Evolutionary conservation across 1,140 invertebrate genomes (phyloP).

Genomic region (Neodiprion fabricii): DNA sequence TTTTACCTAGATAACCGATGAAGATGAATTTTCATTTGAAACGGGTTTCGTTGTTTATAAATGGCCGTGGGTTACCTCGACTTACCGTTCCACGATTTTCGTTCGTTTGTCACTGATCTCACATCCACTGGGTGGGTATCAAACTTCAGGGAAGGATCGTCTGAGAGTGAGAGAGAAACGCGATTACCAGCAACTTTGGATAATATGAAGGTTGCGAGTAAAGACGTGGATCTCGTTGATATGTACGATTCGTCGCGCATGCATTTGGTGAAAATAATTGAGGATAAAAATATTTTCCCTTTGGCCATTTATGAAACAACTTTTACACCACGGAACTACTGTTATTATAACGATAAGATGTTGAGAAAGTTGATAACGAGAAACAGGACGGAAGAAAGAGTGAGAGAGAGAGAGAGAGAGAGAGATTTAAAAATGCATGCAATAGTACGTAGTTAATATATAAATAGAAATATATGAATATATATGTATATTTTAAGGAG

Average conservation of each 20-base stretch:
- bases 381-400: constrained; percentile 24
- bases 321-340: constrained; percentile 28
- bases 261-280: constrained; percentile 33
- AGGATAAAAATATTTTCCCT: constrained; percentile 31
- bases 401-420: constrained; percentile 17
- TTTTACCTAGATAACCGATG: constrained; percentile 10
- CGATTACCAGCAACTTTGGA: too few species aligned
- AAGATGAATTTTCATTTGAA: constrained; percentile 29
- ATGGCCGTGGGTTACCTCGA: constrained; percentile 46
- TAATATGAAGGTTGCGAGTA: too few species aligned
- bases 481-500: neutral
- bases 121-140: constrained; percentile 12
- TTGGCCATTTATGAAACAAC: constrained; percentile 46
- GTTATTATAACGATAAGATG: constrained; percentile 27
- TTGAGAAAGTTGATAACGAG: constrained; percentile 13
- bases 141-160: too few species aligned
- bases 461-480: constrained; percentile 29
- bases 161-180: too few species aligned
- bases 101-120: neutral
- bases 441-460: constrained; percentile 33
- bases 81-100: constrained; percentile 8
- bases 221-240: neutral
- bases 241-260: constrained; percentile 28
- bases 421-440: constrained; percentile 17
- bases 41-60: constrained; percentile 39